Base-by-base conservation (phyloP, 2,888 invertebrate species). In the Calameuta idolon region DNA sequence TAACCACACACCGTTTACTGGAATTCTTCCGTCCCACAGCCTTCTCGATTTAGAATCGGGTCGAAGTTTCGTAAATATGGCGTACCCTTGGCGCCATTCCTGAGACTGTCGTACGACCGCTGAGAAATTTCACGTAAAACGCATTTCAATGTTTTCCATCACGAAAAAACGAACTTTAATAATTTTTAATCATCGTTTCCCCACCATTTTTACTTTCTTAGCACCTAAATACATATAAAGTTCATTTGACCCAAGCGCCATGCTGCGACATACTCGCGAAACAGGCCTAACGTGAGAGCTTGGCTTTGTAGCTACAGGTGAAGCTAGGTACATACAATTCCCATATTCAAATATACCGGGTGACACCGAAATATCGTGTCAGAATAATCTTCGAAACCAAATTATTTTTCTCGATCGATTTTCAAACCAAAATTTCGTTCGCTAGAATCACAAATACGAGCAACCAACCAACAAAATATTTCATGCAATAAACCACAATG, bases 21-120 rank as follows among this genome's bases (percentile, higher is more conserved):
- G 82, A 83, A 85, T 85, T 86, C 81, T 83, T 78, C 79, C 81
- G 80, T 78, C 80, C 81, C 84, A 84, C 88, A 83, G 86, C 85
- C 87, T 84, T 85, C 85, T 83, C 84, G 87, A 88, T 89, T 89
- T 87, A 85, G 83, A 81, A 84, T 83, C 86, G 82, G 82, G 84
- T 85, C 85, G 86, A 85, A 85, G 86, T 84, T 87, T 85, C 83
- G 81, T 83, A 83, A 90, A 90, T 88, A 91, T 91, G 91, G 91
- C 90, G 88, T 85, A 88, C 82, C 81, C 84, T 89, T 87, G 88
- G 88, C 90, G 90, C 90, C 87, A 87, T 86, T 87, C 82, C 4
- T 12, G 40, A 55, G n/a, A 34, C 12, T 69, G 12, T 23, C 30
- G 71, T 31, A 69, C 69, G 68, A 76, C 12, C 37, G 23, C 23